Conservation (phyloP, 2,113 vertebrate genomes). For the Gavia stellata region DNA sequence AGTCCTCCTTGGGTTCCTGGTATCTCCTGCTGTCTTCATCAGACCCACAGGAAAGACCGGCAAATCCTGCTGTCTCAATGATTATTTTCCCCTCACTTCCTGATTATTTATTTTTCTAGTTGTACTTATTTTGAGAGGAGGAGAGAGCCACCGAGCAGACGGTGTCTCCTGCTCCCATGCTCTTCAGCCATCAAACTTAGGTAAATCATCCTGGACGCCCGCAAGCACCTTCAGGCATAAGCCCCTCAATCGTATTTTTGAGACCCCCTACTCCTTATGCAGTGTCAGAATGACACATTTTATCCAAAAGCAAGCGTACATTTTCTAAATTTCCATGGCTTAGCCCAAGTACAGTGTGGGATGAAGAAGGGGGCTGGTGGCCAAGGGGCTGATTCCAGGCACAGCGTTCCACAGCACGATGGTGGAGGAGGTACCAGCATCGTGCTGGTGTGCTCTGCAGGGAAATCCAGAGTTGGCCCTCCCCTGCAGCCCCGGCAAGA, state of each 20-base stretch:
- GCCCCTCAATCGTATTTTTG: not conserved
- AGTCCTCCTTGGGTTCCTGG: not conserved
- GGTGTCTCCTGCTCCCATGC: not conserved
- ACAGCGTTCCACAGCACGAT: no score
- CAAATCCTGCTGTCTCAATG: not conserved
- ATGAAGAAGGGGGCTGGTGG: not conserved
- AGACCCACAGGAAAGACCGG: accelerated
- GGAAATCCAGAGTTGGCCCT: not conserved
- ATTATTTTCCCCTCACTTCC: not conserved
- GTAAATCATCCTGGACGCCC: not conserved
- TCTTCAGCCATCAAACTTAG: not conserved
- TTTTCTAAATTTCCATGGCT: not conserved
- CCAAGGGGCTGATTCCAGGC: not conserved
- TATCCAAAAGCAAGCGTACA: not conserved
- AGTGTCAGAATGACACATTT: not conserved
- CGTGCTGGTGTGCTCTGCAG: not conserved
- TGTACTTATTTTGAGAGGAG: not conserved
- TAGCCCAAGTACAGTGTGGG: not conserved
- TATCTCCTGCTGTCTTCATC: not conserved
- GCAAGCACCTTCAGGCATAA: not conserved
- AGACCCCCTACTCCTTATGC: not conserved
- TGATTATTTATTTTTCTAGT: not conserved
- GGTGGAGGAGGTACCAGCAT: not conserved
- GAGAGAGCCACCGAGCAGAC: not conserved
- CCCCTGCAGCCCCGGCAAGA: not conserved